Conservation (phyloP, 2,888 invertebrate species). For the Elegia similella region DNA sequence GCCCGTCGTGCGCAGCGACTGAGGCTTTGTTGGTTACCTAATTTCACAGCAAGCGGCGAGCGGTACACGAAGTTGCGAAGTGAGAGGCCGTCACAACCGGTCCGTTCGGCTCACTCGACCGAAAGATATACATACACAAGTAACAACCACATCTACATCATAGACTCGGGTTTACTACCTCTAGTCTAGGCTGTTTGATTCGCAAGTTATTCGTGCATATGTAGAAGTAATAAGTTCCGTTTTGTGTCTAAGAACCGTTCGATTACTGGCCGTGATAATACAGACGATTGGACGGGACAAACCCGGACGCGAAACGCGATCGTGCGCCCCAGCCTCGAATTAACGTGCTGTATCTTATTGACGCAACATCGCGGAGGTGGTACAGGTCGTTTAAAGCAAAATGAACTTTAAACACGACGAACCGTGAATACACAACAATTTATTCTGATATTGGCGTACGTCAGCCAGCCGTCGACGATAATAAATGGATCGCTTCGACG, state of each 20-base stretch:
- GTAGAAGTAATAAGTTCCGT: slow-evolving; percentile 45
- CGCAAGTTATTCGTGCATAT: slow-evolving; percentile 32
- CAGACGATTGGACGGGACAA: slow-evolving; percentile 58
- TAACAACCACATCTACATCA: slow-evolving; percentile 51
- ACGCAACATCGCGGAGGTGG: slow-evolving; percentile 75
- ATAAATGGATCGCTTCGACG: slow-evolving; percentile 77
- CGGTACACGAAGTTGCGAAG: slow-evolving; percentile 76
- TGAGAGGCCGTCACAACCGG: slow-evolving; percentile 80
- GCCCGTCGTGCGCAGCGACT: slow-evolving; percentile 58
- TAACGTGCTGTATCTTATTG: slow-evolving; percentile 76
- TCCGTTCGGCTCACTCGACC: slow-evolving; percentile 68
- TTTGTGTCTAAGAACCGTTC: slow-evolving; percentile 43
- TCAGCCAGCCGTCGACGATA: slow-evolving; percentile 71
- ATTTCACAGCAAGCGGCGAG: slow-evolving; percentile 72
- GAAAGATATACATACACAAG: slow-evolving; percentile 65
- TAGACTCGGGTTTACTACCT: slow-evolving; percentile 47
- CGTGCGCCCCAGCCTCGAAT: slow-evolving; percentile 69
- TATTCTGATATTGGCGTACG: slow-evolving; percentile 50
- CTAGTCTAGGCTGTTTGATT: slow-evolving; percentile 36
- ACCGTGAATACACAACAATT: slow-evolving; percentile 48
- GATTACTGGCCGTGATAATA: slow-evolving; percentile 37
- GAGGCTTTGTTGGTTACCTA: slow-evolving; percentile 77
- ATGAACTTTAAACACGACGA: slow-evolving; percentile 53
- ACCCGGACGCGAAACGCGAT: slow-evolving; percentile 74
- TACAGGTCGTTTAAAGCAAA: slow-evolving; percentile 48